These are phyloP conservation scores for Linepithema humile DNA, from an alignment of 1,140 invertebrate genomes.

Conservation along the genomic window DNA sequence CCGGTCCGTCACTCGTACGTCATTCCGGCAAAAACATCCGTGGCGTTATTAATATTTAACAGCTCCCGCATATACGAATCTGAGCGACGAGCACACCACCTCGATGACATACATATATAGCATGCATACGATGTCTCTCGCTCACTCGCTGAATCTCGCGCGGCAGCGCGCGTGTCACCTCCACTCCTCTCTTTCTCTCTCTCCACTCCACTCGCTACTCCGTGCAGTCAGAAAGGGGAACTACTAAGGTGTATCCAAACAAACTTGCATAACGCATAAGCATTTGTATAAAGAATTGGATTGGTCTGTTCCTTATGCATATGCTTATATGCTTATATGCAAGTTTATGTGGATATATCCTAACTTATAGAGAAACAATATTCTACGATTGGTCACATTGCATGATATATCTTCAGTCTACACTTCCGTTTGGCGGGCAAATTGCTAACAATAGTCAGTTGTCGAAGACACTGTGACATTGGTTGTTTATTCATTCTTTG, in stretches of 20 bases:
- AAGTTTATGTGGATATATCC: no score
- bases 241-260: no score
- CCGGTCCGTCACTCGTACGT: constrained; percentile 65
- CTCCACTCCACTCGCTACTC: no score
- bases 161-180: constrained; percentile 32
- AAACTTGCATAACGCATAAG: no score
- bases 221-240: no score
- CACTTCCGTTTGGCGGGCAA: constrained; percentile 52
- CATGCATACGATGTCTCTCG: constrained; percentile 11
- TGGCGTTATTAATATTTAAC: constrained; percentile 71
- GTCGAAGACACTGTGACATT: no score
- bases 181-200: no score
- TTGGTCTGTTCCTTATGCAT: no score
- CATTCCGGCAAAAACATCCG: constrained; percentile 71
- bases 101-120: constrained; percentile 71
- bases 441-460: not conserved
- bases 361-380: no score
- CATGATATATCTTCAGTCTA: not conserved
- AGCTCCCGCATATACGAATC: constrained; percentile 56
- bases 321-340: no score
- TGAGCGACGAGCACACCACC: constrained; percentile 66
- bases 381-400: not conserved
- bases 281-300: no score
- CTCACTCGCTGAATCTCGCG: constrained; percentile 28
- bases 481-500: no score